These are phyloP conservation scores for Lottia scabra DNA, from an alignment of 2,888 invertebrate genomes.

Conservation along the genomic window DNA sequence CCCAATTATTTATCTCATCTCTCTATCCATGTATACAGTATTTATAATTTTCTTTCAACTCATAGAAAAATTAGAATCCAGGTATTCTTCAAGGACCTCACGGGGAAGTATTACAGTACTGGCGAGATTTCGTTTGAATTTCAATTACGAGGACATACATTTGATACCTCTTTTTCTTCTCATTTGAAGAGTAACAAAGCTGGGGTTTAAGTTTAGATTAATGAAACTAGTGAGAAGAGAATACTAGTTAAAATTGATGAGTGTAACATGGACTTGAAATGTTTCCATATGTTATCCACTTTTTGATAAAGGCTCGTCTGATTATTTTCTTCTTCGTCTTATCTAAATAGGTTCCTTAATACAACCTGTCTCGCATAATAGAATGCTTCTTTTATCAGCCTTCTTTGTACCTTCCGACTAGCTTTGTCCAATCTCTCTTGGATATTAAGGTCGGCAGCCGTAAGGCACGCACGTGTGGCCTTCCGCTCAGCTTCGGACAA, in stretches of 20 bases:
- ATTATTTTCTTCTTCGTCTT: background rate
- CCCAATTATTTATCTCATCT: too few relatives aligned
- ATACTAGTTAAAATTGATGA: background rate
- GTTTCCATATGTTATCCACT: background rate
- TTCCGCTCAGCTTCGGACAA: background rate
- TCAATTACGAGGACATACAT: too few relatives aligned
- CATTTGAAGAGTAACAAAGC: too few relatives aligned
- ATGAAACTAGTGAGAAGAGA: too few relatives aligned
- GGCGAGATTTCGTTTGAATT: too few relatives aligned
- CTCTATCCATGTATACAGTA: too few relatives aligned
- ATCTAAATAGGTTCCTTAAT: background rate
- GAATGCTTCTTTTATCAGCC: background rate
- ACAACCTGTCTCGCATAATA: background rate
- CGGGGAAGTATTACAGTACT: too few relatives aligned
- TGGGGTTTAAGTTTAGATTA: too few relatives aligned
- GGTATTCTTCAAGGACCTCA: too few relatives aligned
- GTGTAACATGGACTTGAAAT: background rate
- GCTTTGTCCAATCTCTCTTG: background rate
- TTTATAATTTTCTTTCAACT: too few relatives aligned
- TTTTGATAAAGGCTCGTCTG: background rate
- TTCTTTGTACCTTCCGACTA: background rate
- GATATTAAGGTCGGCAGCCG: background rate
- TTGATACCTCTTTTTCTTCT: too few relatives aligned
- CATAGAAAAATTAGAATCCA: too few relatives aligned
- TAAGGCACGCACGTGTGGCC: conserved; percentile 3